Evolutionary conservation across 2,113 vertebrate species (phyloP).

Genomic region (Dicaeum eximium): DNA sequence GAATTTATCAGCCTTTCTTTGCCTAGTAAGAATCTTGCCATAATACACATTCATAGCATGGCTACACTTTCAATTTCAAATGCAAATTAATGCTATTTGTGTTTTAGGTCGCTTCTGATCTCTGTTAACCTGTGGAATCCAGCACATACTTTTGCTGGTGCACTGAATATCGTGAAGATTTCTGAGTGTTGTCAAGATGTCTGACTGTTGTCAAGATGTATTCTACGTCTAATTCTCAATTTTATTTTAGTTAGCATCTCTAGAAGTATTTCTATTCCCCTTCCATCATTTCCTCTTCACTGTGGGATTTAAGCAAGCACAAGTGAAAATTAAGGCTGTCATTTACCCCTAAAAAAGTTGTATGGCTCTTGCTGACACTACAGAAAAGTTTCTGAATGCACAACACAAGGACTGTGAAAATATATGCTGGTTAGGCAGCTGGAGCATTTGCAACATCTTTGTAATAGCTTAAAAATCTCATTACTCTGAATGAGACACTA

Average conservation of each 20-base stretch:
- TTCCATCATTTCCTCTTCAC: not conserved
- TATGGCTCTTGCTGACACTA: slow-evolving; percentile 11
- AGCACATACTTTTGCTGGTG: not conserved
- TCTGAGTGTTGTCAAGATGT: not conserved
- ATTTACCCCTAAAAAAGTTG: not conserved
- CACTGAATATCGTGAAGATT: not conserved
- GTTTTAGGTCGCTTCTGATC: not conserved
- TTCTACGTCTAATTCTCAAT: not conserved
- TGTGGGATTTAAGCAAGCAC: not conserved
- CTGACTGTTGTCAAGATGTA: not conserved
- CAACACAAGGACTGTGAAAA: slow-evolving; percentile 21
- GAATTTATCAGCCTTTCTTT: not conserved
- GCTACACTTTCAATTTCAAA: not conserved
- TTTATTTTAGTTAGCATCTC: not conserved
- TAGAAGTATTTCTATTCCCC: not conserved
- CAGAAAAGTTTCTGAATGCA: slow-evolving; percentile 29
- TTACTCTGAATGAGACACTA: slow-evolving; percentile 47
- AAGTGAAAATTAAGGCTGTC: slow-evolving; percentile 40
- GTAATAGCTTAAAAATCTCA: slow-evolving; percentile 47
- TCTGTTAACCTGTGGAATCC: not conserved
- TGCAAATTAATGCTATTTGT: not conserved
- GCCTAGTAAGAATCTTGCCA: not conserved
- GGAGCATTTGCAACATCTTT: slow-evolving; percentile 48
- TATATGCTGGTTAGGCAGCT: slow-evolving; percentile 22
- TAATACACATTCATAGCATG: not conserved